phyloP scores from a whole-genome alignment of 2,113 vertebrate genomes.

The Triplophysa rosa region DNA sequence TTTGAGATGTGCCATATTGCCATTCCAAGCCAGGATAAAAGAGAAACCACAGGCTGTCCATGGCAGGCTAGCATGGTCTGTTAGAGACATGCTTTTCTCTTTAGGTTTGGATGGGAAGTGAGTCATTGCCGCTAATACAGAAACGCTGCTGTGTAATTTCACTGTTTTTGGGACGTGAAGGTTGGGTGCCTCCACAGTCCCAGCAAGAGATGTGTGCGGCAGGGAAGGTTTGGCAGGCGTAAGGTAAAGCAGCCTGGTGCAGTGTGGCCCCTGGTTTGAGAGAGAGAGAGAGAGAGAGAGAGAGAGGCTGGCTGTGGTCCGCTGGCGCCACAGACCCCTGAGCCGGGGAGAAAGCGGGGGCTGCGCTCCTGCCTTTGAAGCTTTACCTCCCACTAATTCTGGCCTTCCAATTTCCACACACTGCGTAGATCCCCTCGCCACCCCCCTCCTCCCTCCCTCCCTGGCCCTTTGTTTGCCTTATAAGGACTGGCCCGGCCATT shows the following conservation, averaged over 20 bases:
- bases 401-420: conserved; percentile 84
- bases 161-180: conserved; percentile 45
- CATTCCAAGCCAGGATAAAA: conserved; percentile 48
- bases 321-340: conserved; percentile 81
- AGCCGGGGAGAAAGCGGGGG: conserved; percentile 82
- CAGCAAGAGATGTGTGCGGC: conserved; percentile 50
- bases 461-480: conserved; percentile 82
- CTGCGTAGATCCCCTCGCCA: conserved; percentile 69
- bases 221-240: conserved; percentile 51
- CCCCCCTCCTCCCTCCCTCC: conserved; percentile 66
- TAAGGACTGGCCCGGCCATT: conserved; percentile 80
- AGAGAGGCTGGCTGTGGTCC: conserved; percentile 74
- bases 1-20: conserved; percentile 50
- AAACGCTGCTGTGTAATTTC: conserved; percentile 46
- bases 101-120: conserved; percentile 43
- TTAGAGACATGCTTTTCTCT: conserved; percentile 49
- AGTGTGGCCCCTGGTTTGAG: conserved; percentile 53
- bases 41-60: conserved; percentile 43
- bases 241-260: conserved; percentile 51
- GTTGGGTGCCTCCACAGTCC: conserved; percentile 45
- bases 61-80: conserved; percentile 38
- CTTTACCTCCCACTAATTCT: conserved; percentile 85
- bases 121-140: conserved; percentile 43
- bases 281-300: conserved; percentile 47
- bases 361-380: conserved; percentile 81